phyloP scores from a whole-genome alignment of 2,797 vertebrate genomes.

The Pseudocheirus occidentalis region DNA sequence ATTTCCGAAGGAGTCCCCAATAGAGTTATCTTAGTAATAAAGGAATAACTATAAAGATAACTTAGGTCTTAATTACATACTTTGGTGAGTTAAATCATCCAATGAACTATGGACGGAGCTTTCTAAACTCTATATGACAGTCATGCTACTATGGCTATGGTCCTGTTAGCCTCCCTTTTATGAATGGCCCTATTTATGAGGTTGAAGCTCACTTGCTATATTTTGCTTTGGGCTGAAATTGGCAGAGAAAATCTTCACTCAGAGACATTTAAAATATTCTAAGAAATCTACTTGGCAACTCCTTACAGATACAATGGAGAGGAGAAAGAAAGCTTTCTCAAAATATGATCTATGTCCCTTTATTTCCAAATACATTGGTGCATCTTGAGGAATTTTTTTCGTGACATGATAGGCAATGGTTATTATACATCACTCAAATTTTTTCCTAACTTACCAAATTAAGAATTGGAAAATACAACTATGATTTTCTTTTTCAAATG shows the following conservation, averaged over 20 bases:
- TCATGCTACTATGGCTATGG: slow-evolving; percentile 16
- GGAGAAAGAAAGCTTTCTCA: not conserved
- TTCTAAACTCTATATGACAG: slow-evolving; percentile 49
- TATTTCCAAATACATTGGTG: slow-evolving; percentile 31
- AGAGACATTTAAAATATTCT: not conserved
- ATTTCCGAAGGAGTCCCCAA: slow-evolving; percentile 67
- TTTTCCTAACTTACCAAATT: slow-evolving; percentile 25
- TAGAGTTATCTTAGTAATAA: slow-evolving; percentile 62
- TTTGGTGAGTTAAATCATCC: slow-evolving; percentile 60
- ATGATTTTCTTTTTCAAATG: slow-evolving; percentile 36
- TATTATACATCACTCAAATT: slow-evolving; percentile 11
- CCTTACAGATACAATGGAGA: slow-evolving; percentile 13
- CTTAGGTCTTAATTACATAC: slow-evolving; percentile 58
- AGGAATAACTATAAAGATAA: slow-evolving; percentile 55
- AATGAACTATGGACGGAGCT: slow-evolving; percentile 48
- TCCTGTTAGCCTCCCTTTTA: slow-evolving; percentile 2
- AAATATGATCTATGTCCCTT: not conserved
- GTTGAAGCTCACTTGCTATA: slow-evolving; percentile 17
- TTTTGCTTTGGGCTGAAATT: slow-evolving; percentile 55
- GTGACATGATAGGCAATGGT: not conserved
- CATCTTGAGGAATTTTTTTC: slow-evolving; percentile 30
- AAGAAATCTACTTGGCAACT: not conserved
- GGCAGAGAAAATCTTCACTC: slow-evolving; percentile 31
- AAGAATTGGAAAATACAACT: slow-evolving; percentile 18
- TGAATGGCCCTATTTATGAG: slow-evolving; percentile 53